Evolutionary conservation across 2,797 vertebrate genomes (phyloP), one percentile per base, ranked within the genome.

Genomic region (Zenarchopterus dispar): DNA sequence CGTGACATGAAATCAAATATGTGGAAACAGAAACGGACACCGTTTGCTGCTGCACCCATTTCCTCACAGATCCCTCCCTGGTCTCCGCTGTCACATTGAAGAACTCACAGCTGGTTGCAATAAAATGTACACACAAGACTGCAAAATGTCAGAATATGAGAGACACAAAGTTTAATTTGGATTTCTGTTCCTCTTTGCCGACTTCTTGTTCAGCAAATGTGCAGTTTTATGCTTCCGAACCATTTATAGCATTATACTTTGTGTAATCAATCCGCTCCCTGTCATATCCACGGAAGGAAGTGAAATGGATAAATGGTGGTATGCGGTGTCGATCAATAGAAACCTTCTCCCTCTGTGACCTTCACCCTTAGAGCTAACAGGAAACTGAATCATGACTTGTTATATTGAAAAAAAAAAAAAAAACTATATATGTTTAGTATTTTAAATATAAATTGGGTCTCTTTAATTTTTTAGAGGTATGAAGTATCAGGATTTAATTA

Each of bases 61-160:
- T 39, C 36, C 49, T 51, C 50, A 6, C 45, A 5, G 53, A 61
- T 73, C 73, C 51, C 64, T 16, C 50, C 46, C 56, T 56, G 33
- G 60, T 81, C 70, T 77, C 65, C 73, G 75, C 36, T 75, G 68
- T 82, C 77, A 80, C 77, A 66, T 51, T 45, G 60, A 21, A 69
- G 46, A 58, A 62, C 64, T 61, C 42, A 69, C 91, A 91, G 90
- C 86, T 93, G 91, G 65, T 88, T 90, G 64, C 65, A 80, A 91
- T 91, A 72, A 87, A 52, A 68, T 49, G 49, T 64, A 67, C 50
- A 71, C 57, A 36, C 21, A 57, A 22, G 6, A 31, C 33, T 59
- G 52, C 62, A 70, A 80, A 82, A 80, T 53, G 69, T 73, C 67
- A 59, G 5, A 64, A 56, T 8, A 3, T 64, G 56, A 49, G 33